Base-by-base conservation (phyloP, 2,113 vertebrate genomes). In the Laterallus jamaicensis region DNA sequence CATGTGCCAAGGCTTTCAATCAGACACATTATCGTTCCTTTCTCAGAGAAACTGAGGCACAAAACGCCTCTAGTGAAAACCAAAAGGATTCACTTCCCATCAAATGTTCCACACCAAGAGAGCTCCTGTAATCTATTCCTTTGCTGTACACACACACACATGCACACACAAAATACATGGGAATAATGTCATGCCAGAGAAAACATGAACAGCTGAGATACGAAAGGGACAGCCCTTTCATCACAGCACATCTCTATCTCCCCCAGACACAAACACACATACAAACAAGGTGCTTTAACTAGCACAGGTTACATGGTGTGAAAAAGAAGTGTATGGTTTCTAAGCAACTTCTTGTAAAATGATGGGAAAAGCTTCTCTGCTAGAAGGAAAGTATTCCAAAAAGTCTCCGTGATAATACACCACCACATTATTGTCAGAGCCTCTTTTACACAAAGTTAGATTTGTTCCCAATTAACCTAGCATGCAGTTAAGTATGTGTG, bases 311-410 rank as follows among this genome's bases (percentile, higher is more conserved):
- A 92, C 39, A 49, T 0, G 11, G 44, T 39, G 42, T 63, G 79
- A 86, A 86, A 82, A 94, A 77, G 44, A 8, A 74, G 55, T 1
- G 1, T 31, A 74, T 0, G 0, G 71, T 90, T 94, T 94, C 82
- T 59, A 95, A 56, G 88, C 79, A 94, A 74, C 82, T 88, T 77
- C 37, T 63, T 78, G 74, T 54, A 88, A 96, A 74, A 90, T 4
- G 17, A 77, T 37, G 67, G 75, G 40, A 91, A 82, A 86, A 90
- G 52, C 50, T 88, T 69, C 32, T 74, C 47, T 94, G 60, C 71
- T 58, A 35, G 49, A 37, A 71, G 63, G 35, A 88, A 70, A 74
- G 42, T 59, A 81, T 76, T 93, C 31, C 42, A 88, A 64, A 83
- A 88, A 56, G 52, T 42, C 47, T 87, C 69, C 32, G 44, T 77